phyloP scores from a whole-genome alignment of 2,888 invertebrate species.

The Ischnus inquisitorius region DNA sequence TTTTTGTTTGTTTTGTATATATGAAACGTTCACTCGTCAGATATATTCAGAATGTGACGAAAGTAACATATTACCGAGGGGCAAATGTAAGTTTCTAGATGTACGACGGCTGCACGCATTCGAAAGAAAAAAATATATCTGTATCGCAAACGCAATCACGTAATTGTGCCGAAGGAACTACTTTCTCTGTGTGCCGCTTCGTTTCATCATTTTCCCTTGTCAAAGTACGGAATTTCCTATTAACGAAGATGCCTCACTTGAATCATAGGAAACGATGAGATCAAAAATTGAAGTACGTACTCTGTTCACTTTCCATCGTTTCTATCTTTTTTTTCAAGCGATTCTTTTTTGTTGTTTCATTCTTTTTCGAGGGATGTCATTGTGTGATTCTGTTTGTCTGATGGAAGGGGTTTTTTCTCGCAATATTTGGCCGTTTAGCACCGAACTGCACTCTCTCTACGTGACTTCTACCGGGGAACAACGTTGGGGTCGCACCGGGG shows the following conservation, averaged over 20 bases:
- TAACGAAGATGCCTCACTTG: not conserved
- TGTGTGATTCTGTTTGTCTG: conserved; percentile 20
- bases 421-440: conserved; percentile 63
- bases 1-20: conserved; percentile 9
- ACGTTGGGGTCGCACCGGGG: conserved; percentile 18
- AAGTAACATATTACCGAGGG: not conserved
- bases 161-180: conserved; percentile 8
- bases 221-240: not conserved
- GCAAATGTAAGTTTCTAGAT: conserved; percentile 8
- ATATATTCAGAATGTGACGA: conserved; percentile 42
- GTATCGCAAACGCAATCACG: not conserved
- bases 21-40: conserved; percentile 48
- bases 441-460: conserved; percentile 45
- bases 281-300: conserved; percentile 6
- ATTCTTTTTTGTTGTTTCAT: conserved; percentile 1
- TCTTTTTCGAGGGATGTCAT: conserved; percentile 13
- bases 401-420: conserved; percentile 39
- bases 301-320: conserved; percentile 7
- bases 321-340: not conserved
- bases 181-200: not conserved
- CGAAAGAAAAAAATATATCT: not conserved
- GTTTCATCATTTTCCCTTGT: not conserved
- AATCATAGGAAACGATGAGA: conserved; percentile 2
- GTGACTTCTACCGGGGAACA: conserved; percentile 46
- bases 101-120: not conserved